Evolutionary conservation across 2,797 vertebrate species (phyloP).

Genomic region (Muscicapa striata): DNA sequence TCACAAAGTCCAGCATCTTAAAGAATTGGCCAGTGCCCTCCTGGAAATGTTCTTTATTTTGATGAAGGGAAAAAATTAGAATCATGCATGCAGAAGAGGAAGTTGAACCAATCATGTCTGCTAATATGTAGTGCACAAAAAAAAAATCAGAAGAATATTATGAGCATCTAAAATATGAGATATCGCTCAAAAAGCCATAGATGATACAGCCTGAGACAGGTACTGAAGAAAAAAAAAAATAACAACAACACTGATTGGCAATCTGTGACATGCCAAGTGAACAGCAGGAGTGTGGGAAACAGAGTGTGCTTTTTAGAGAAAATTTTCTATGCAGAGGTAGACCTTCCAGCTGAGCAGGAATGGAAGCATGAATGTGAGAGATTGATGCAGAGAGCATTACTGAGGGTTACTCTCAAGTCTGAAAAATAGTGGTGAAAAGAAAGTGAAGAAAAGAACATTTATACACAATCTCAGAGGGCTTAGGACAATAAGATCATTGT

Average conservation of each 20-base stretch:
- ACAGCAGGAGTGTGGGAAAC: neutral
- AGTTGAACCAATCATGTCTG: neutral
- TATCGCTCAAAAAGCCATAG: neutral
- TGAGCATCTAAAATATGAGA: neutral
- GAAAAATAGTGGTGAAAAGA: neutral
- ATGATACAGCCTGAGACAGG: neutral
- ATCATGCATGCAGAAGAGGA: neutral
- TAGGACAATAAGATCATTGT: neutral
- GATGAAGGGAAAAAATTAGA: neutral
- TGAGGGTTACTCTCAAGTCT: neutral
- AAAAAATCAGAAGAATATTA: neutral
- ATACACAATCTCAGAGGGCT: neutral
- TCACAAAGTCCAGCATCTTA: neutral
- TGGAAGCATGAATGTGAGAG: conserved; percentile 6
- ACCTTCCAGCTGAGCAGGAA: neutral
- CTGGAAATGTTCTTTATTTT: neutral
- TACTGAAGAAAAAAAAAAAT: neutral
- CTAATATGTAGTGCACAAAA: neutral
- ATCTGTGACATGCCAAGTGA: conserved; percentile 12
- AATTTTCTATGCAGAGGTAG: conserved; percentile 21
- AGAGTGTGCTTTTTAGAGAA: neutral
- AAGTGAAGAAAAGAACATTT: neutral
- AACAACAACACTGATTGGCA: neutral
- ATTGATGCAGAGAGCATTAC: neutral
- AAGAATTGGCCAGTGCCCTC: neutral